Conservation (phyloP, 2,113 vertebrate genomes). For the Hepsetus odoe region DNA sequence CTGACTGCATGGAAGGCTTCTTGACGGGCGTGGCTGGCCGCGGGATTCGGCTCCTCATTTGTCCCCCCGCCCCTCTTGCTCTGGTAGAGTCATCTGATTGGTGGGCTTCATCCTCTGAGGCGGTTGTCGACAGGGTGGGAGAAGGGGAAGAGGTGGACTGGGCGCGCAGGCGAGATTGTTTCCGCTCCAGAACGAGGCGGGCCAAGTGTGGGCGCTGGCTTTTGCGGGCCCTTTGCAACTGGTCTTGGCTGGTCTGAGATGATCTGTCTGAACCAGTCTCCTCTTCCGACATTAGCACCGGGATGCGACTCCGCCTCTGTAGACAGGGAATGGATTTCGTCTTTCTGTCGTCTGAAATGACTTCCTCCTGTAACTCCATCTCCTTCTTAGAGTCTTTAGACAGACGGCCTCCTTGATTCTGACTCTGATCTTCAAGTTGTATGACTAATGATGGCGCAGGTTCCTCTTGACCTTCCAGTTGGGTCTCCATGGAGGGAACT, state of each 20-base stretch:
- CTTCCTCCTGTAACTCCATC: conserved; percentile 56
- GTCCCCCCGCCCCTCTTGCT: conserved; percentile 55
- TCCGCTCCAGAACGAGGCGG: conserved; percentile 83
- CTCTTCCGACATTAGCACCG: conserved; percentile 84
- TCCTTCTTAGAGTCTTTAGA: background rate
- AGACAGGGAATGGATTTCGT: conserved; percentile 35
- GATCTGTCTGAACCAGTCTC: conserved; percentile 86
- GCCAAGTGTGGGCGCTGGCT: conserved; percentile 77
- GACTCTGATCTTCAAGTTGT: background rate
- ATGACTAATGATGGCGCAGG: background rate
- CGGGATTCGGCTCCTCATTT: conserved; percentile 83
- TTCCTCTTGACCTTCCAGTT: conserved; percentile 25
- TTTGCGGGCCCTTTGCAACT: conserved; percentile 67
- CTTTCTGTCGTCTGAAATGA: conserved; percentile 53
- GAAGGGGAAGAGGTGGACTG: conserved; percentile 79
- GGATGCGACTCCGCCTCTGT: conserved; percentile 81
- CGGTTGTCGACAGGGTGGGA: conserved; percentile 77
- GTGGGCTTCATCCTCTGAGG: conserved; percentile 84
- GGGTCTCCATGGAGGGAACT: conserved; percentile 45
- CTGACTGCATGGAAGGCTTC: conserved; percentile 45
- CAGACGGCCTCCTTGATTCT: conserved; percentile 13
- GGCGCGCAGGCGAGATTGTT: conserved; percentile 77
- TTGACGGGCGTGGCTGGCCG: conserved; percentile 75
- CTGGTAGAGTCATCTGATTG: conserved; percentile 74
- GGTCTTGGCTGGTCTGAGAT: conserved; percentile 69